Conservation (phyloP, 2,888 invertebrate genomes). For the Netelia virgata region DNA sequence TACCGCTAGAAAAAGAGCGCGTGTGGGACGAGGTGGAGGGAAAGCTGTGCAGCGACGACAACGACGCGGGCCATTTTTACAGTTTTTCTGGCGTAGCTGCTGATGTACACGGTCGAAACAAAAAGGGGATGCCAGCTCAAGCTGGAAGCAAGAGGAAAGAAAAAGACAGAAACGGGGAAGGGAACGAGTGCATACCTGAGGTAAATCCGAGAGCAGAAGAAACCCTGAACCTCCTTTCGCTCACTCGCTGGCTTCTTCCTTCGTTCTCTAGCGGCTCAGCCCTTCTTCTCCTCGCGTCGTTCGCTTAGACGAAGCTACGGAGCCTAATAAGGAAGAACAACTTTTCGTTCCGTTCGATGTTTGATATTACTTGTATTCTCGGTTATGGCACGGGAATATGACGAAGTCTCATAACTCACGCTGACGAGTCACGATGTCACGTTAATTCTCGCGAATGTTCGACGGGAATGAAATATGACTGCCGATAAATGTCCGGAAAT, state of each 20-base stretch:
- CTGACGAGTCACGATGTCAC: too few species aligned
- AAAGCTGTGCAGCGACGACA: conserved; percentile 3
- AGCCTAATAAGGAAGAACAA: too few species aligned
- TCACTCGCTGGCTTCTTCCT: conserved; percentile 3
- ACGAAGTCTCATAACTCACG: too few species aligned
- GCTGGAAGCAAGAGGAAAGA: conserved; percentile 7
- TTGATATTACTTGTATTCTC: too few species aligned
- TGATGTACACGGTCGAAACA: conserved; percentile 6
- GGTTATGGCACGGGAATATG: too few species aligned
- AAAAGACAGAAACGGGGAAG: neutral
- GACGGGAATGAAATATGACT: too few species aligned
- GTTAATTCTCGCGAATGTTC: too few species aligned
- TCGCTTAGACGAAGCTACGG: too few species aligned
- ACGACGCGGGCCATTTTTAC: conserved; percentile 9
- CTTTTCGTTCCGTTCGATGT: too few species aligned
- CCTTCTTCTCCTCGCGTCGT: too few species aligned
- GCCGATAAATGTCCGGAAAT: neutral
- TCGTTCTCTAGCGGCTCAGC: neutral
- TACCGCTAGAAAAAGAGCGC: neutral
- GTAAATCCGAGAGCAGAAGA: conserved; percentile 8
- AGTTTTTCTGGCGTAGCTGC: conserved; percentile 5
- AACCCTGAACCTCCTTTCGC: neutral
- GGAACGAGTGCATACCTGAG: conserved; percentile 23
- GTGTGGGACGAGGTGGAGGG: neutral
- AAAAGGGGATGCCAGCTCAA: conserved; percentile 28